A percentile compares a stretch with the other conserved stretches of the same genome.
phyloP scores from a whole-genome alignment of 2,888 invertebrate species.

The Agonopterix alstromeriana region DNA sequence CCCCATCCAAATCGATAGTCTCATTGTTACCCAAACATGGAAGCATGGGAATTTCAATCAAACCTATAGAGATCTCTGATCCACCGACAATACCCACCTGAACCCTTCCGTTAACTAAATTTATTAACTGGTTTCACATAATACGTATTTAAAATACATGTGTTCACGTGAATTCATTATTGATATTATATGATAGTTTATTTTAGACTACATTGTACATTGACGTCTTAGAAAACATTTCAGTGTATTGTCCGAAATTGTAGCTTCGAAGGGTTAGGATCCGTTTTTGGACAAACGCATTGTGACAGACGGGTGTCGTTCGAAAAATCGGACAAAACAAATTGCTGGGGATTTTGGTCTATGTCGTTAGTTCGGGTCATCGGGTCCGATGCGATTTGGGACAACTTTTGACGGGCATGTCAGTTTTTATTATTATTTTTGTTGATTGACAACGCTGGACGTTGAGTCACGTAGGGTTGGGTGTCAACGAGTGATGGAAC shows the following conservation, averaged over 20 bases:
- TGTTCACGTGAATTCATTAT: slow-evolving; percentile 70
- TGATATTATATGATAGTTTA: slow-evolving; percentile 77
- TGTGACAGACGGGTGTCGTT: slow-evolving; percentile 31
- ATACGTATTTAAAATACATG: slow-evolving; percentile 75
- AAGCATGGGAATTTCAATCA: slow-evolving; percentile 68
- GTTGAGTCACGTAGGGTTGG: slow-evolving; percentile 6
- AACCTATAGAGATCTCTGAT: slow-evolving; percentile 24
- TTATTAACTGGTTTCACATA: slow-evolving; percentile 69
- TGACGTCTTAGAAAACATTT: slow-evolving; percentile 41
- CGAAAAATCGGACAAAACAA: slow-evolving; percentile 35
- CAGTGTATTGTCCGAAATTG: slow-evolving; percentile 23
- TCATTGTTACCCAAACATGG: slow-evolving; percentile 32
- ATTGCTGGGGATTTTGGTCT: slow-evolving; percentile 65
- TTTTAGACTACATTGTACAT: slow-evolving; percentile 51
- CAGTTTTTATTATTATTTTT: slow-evolving; percentile 56
- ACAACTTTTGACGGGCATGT: slow-evolving; percentile 69
- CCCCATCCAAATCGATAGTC: slow-evolving; percentile 53
- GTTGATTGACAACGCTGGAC: slow-evolving; percentile 54
- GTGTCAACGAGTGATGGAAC: slow-evolving; percentile 1
- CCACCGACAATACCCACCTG: slow-evolving; percentile 34
- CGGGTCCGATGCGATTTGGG: slow-evolving; percentile 72
- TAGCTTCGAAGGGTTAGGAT: slow-evolving; percentile 25
- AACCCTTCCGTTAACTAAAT: slow-evolving; percentile 36
- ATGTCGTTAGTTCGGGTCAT: slow-evolving; percentile 72
- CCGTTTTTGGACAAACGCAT: slow-evolving; percentile 26